Percentiles rank a stretch among this genome's conserved stretches.
Evolutionary conservation across 2,888 invertebrate species (phyloP).

Genomic region (Cerastoderma edule): DNA sequence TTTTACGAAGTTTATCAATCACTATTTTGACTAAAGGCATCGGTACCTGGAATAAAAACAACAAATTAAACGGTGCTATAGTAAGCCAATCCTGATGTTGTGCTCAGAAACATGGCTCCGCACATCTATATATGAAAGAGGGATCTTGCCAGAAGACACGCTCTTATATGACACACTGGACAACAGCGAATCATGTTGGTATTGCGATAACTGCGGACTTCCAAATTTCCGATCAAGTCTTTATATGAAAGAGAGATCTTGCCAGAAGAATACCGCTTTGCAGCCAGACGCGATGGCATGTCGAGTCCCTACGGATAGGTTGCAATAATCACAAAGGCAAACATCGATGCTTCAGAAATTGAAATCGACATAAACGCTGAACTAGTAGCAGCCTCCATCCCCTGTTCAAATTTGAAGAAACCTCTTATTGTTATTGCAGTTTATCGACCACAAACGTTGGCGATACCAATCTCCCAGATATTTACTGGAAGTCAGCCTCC

Average conservation of each 20-base stretch:
- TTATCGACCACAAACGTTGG: background rate
- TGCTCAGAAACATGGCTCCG: no score
- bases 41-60: no score
- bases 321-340: slow-evolving; percentile 23
- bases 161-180: no score
- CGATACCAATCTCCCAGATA: no score
- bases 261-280: slow-evolving; percentile 29
- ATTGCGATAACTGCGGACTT: slow-evolving; percentile 29
- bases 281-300: slow-evolving; percentile 25
- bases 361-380: slow-evolving; percentile 25
- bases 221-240: slow-evolving; percentile 28
- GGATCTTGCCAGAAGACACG: no score
- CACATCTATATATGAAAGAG: no score
- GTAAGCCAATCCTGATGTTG: no score
- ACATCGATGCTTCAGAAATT: slow-evolving; percentile 21
- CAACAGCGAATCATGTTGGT: slow-evolving; percentile 21
- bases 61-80: no score
- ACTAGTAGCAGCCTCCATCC: slow-evolving; percentile 26
- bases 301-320: slow-evolving; percentile 24
- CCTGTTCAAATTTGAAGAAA: slow-evolving; percentile 7
- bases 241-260: slow-evolving; percentile 17
- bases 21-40: no score
- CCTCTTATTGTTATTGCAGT: slow-evolving; percentile 4
- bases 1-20: no score
- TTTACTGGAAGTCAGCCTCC: no score